A percentile compares a stretch with the other conserved stretches of the same genome.
Conservation (phyloP, 2,888 invertebrate genomes). For the Acrocyrtus sp. region DNA sequence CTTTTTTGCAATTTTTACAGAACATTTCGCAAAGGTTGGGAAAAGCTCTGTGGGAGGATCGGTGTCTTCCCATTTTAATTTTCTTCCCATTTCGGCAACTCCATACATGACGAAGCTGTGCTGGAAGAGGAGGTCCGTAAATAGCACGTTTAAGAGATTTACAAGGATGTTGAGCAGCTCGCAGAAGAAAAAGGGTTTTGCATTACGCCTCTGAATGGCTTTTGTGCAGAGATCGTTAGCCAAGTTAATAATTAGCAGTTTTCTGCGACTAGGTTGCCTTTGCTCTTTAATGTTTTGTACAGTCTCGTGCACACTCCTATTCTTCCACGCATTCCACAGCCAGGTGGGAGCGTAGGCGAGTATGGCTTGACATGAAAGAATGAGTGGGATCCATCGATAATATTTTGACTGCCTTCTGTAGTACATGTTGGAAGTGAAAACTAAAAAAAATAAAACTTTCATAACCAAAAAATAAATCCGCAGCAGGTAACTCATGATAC, state of each 20-base stretch:
- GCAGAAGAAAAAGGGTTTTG: constrained; percentile 74
- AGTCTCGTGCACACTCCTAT: constrained; percentile 72
- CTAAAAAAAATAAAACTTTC: neutral
- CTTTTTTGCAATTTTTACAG: constrained; percentile 72
- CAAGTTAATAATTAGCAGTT: constrained; percentile 31
- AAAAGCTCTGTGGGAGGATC: constrained; percentile 17
- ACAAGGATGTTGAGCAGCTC: constrained; percentile 79
- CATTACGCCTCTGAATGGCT: constrained; percentile 26
- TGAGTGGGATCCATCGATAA: constrained; percentile 81
- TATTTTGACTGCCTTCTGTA: constrained; percentile 63
- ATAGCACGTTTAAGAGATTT: constrained; percentile 67
- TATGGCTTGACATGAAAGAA: constrained; percentile 75
- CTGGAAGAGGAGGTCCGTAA: constrained; percentile 57
- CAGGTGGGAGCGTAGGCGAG: constrained; percentile 77
- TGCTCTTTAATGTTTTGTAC: constrained; percentile 68
- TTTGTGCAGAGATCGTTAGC: constrained; percentile 31
- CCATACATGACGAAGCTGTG: constrained; percentile 59
- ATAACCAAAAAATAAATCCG: neutral
- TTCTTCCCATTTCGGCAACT: constrained; percentile 56
- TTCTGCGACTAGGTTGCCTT: constrained; percentile 15
- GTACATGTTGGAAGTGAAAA: constrained; percentile 4
- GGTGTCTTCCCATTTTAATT: neutral
- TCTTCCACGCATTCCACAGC: constrained; percentile 79
- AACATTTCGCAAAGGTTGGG: constrained; percentile 55
- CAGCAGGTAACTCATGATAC: neutral